Conservation (phyloP, 1,140 invertebrate species). For the Helicorthomorpha holstii region DNA sequence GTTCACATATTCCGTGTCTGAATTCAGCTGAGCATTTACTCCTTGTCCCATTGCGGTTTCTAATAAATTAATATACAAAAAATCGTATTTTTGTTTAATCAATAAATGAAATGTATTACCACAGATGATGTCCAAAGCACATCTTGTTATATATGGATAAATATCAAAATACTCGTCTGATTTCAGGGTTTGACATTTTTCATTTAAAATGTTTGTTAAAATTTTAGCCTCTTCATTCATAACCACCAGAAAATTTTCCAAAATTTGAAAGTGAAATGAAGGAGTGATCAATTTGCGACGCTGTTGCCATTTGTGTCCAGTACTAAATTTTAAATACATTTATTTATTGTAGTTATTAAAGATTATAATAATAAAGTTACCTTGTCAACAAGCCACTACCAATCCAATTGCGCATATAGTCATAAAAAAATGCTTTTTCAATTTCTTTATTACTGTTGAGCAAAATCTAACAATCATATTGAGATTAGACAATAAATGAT, state of each 20-base stretch:
- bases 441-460: too few species aligned
- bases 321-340: constrained; percentile 18
- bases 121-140: constrained; percentile 76
- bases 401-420: background rate
- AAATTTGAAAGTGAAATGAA: constrained; percentile 74
- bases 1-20: constrained; percentile 52
- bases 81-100: background rate
- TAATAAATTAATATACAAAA: constrained; percentile 16
- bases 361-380: background rate
- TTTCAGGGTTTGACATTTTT: constrained; percentile 38
- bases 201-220: constrained; percentile 42
- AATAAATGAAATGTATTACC: constrained; percentile 30
- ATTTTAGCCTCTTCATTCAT: constrained; percentile 57
- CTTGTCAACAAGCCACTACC: background rate
- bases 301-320: constrained; percentile 55
- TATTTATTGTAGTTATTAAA: background rate
- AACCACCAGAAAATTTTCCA: constrained; percentile 65
- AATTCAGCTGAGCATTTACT: constrained; percentile 46
- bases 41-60: constrained; percentile 69
- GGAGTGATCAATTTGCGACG: constrained; percentile 79
- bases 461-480: too few species aligned
- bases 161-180: constrained; percentile 52
- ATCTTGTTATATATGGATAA: constrained; percentile 54
- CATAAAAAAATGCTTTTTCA: background rate
- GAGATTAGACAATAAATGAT: background rate